phyloP scores from a whole-genome alignment of 2,797 vertebrate species.

The Synanceia verrucosa region DNA sequence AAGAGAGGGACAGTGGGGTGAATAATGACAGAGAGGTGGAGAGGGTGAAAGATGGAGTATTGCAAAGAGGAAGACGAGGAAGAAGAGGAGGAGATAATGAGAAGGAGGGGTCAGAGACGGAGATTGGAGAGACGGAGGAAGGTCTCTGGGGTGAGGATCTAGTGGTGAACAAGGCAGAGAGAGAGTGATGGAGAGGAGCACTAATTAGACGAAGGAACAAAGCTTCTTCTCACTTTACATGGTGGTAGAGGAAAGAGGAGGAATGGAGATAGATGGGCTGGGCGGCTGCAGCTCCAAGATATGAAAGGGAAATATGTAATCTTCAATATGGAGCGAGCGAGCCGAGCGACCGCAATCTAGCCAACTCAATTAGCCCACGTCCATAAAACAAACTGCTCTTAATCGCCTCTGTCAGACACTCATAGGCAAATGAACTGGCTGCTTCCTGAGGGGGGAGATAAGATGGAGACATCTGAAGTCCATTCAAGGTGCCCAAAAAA shows the following conservation, averaged over 20 bases:
- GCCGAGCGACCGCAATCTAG: conserved; percentile 66
- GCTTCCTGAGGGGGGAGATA: conserved; percentile 55
- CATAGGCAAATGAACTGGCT: conserved; percentile 54
- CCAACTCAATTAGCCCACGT: conserved; percentile 79
- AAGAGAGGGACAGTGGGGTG: conserved; percentile 22
- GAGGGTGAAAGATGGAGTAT: conserved; percentile 60
- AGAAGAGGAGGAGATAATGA: conserved; percentile 65
- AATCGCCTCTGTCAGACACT: conserved; percentile 73
- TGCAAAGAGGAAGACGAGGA: conserved; percentile 55
- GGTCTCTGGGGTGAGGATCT: conserved; percentile 73
- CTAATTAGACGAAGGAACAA: conserved; percentile 75
- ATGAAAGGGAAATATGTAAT: conserved; percentile 79
- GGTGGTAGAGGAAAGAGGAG: conserved; percentile 39
- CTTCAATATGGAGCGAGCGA: conserved; percentile 59
- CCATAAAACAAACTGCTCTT: conserved; percentile 81
- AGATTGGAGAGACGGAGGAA: conserved; percentile 52
- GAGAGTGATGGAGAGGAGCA: conserved; percentile 72
- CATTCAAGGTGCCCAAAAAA: conserved; percentile 27
- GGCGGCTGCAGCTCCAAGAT: conserved; percentile 70
- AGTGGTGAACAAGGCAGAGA: conserved; percentile 57
- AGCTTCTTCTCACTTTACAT: conserved; percentile 60
- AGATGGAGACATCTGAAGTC: conserved; percentile 50
- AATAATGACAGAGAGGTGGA: conserved; percentile 60
- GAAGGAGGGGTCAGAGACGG: conserved; percentile 61
- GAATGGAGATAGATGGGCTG: conserved; percentile 71